phyloP scores from a whole-genome alignment of 2,113 vertebrate species.

The Sturnus vulgaris region DNA sequence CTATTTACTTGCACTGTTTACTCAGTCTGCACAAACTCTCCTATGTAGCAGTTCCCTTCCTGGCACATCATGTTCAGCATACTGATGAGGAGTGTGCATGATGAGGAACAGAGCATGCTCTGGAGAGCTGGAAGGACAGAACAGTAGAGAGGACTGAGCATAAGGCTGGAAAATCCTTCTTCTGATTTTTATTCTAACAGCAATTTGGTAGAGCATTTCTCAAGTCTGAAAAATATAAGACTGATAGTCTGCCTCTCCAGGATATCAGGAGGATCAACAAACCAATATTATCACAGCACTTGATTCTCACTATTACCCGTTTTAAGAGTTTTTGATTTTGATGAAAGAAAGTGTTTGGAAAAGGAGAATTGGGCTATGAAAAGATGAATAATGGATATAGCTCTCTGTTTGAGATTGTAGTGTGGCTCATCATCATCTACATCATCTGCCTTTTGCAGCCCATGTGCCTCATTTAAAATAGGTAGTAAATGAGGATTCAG shows the following conservation, averaged over 20 bases:
- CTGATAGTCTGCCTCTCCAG: background rate
- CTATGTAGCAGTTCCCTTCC: conserved; percentile 10
- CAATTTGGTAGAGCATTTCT: background rate
- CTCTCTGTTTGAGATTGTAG: background rate
- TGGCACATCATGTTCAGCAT: conserved; percentile 17
- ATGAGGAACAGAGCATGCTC: conserved; percentile 16
- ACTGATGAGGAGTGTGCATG: conserved; percentile 11
- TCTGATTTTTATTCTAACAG: background rate
- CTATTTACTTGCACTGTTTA: conserved; percentile 27
- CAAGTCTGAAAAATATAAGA: background rate
- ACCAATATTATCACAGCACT: background rate
- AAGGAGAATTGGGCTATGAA: background rate
- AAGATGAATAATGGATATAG: background rate
- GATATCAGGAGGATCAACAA: background rate
- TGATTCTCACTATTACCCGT: background rate
- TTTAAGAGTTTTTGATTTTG: background rate
- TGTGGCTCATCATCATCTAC: background rate
- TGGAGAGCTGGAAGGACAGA: background rate
- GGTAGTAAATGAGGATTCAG: background rate
- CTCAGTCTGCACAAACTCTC: conserved; percentile 19
- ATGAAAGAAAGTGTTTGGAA: background rate
- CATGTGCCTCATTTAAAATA: background rate
- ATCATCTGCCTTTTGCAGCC: background rate
- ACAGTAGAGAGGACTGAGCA: background rate
- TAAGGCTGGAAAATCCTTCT: background rate